Evolutionary conservation across 2,888 invertebrate species (phyloP), one percentile per base, ranked within the genome.

Genomic region (Campoletis raptor): DNA sequence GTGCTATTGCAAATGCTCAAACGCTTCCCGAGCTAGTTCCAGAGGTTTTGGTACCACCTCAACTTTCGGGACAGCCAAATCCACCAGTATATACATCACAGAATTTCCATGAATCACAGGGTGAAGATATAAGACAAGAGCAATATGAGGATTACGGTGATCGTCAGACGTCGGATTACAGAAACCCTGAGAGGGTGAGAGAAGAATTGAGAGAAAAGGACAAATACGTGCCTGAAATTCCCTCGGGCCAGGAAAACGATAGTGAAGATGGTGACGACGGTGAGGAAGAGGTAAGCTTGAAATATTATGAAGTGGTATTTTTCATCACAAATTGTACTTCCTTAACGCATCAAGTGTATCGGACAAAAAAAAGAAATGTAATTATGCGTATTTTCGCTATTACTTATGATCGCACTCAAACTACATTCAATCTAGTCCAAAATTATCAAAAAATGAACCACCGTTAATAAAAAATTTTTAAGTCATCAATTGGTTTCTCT

Each of bases 1-100:
- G 90, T 70, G 86, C 90, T 18, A 87, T 92, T 74, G 87, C 88
- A 0, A 91, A 91, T 73, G 72, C 89, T 10, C 92, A 90, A 78
- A 86, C 89, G 2, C 45, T 90, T 48, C 85, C 91, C 0, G 90
- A 92, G 40, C 78, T 92, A 0, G 88, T 90, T 0, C 87, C 92
- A 21, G 93, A 93, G 76, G 91, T 90, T 18, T 82, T 93, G 42
- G 89, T 92, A 18, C 93, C 94, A 0, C 92, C 93, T 2, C 89
- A 90, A 3, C 91, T 92, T 0, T 90, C 92, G 5, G 86, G 91
- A 1, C 92, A 93, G 15, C 91, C 92, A 0, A 86, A 93, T 42
- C 93, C 93, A 0, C 93, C 94, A 4, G 89, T 93, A n/a, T 94
- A 91, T 72, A 87, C 91, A 2, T 85, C 93, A 2, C 93, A 93